A percentile compares a stretch with the other conserved stretches of the same genome.
phyloP scores from a whole-genome alignment of 1,140 invertebrate genomes.

The Zelostemma sp. region DNA sequence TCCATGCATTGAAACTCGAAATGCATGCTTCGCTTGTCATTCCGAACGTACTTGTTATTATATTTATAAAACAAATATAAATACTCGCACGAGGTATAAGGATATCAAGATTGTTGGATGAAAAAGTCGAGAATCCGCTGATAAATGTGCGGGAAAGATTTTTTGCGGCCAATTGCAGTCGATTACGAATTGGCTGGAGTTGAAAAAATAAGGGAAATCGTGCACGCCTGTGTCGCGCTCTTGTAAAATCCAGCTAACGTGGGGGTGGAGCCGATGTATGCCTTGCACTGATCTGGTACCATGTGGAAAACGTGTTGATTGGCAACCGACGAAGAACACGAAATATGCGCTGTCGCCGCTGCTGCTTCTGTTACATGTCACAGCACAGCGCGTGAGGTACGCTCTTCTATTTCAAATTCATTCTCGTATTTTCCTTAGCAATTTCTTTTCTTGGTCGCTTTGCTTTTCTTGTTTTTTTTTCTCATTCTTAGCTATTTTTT shows the following conservation, averaged over 20 bases:
- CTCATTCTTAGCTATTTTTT: too few species aligned
- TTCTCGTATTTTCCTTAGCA: too few species aligned
- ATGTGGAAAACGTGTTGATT: conserved; percentile 2
- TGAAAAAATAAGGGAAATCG: not conserved
- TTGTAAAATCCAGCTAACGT: not conserved
- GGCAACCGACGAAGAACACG: too few species aligned
- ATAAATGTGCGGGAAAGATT: too few species aligned
- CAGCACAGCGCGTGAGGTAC: too few species aligned
- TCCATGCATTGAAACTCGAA: conserved; percentile 14
- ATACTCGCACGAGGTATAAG: not conserved
- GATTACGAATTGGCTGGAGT: not conserved
- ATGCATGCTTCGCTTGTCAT: not conserved
- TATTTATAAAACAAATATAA: conserved; percentile 6
- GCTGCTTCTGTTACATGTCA: too few species aligned
- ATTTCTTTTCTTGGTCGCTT: too few species aligned
- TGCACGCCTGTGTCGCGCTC: not conserved
- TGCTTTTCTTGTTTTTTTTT: too few species aligned
- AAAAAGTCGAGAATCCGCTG: not conserved
- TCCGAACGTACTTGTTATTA: not conserved
- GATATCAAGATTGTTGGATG: not conserved
- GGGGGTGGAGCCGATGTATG: not conserved
- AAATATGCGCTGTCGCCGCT: too few species aligned
- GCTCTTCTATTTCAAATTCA: too few species aligned
- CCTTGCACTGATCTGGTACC: not conserved
- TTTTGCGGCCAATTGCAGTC: too few species aligned